These are phyloP conservation scores for Danaus chrysippus DNA, from an alignment of 2,888 invertebrate species.

Conservation along the genomic window DNA sequence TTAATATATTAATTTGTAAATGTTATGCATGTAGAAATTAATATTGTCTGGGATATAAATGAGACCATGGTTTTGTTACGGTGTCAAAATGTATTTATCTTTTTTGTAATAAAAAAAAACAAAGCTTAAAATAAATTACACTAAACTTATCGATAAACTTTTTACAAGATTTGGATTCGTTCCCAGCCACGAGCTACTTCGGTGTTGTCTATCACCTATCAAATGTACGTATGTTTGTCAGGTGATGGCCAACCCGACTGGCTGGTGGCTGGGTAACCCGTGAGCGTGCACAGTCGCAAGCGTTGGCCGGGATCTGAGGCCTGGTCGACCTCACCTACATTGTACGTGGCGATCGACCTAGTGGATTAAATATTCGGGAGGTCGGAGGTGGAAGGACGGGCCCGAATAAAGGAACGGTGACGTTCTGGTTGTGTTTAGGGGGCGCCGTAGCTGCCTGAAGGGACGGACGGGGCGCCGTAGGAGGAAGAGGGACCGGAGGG, in stretches of 20 bases:
- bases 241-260: slow-evolving; percentile 49
- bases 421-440: slow-evolving; percentile 62
- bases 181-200: slow-evolving; percentile 70
- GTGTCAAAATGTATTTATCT: slow-evolving; percentile 80
- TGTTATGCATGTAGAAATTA: background rate
- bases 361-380: slow-evolving; percentile 61
- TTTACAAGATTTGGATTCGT: slow-evolving; percentile 71
- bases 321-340: slow-evolving; percentile 69
- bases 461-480: slow-evolving; percentile 80
- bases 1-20: background rate
- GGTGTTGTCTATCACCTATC: slow-evolving; percentile 37
- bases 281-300: slow-evolving; percentile 77
- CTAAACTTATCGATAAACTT: slow-evolving; percentile 72
- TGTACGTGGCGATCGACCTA: slow-evolving; percentile 67
- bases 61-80: slow-evolving; percentile 40
- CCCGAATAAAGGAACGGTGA: slow-evolving; percentile 58
- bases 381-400: slow-evolving; percentile 46
- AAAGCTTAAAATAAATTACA: slow-evolving; percentile 65
- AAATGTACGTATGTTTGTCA: slow-evolving; percentile 33
- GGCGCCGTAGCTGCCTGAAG: slow-evolving; percentile 85
- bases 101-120: slow-evolving; percentile 71
- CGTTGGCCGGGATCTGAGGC: slow-evolving; percentile 61
- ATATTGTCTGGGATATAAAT: background rate
- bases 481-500: slow-evolving; percentile 78
- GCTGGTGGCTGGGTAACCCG: slow-evolving; percentile 64